Conservation (phyloP, 2,888 invertebrate genomes). For the Orthonychiurus folsomi region DNA sequence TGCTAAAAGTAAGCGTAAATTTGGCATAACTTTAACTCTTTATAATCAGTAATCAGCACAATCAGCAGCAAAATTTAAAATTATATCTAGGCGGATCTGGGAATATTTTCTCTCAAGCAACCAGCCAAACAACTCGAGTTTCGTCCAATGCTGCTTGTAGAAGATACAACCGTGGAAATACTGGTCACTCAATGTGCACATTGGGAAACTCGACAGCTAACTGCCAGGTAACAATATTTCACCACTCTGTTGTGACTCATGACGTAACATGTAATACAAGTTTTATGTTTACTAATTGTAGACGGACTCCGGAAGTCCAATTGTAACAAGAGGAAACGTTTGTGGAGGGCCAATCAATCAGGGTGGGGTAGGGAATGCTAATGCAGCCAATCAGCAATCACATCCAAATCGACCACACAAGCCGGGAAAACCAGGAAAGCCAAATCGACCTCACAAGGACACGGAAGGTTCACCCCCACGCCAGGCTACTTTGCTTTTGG, state of each 20-base stretch:
- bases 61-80: too few relatives aligned
- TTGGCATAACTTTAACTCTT: not conserved
- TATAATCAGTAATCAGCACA: too few relatives aligned
- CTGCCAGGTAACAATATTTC: conserved; percentile 5
- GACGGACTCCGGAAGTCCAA: conserved; percentile 13
- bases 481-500: conserved; percentile 6
- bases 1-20: conserved; percentile 8
- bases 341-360: conserved; percentile 1
- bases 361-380: not conserved
- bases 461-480: not conserved
- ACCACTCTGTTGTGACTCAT: too few relatives aligned
- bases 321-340: conserved; percentile 3
- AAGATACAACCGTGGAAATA: not conserved
- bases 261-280: too few relatives aligned
- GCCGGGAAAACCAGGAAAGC: not conserved
- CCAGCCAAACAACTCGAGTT: not conserved
- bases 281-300: too few relatives aligned
- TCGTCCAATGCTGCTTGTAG: conserved; percentile 8
- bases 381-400: not conserved
- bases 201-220: not conserved
- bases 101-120: conserved; percentile 2
- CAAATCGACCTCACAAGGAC: not conserved
- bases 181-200: conserved; percentile 8
- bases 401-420: not conserved
- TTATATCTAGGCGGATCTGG: conserved; percentile 5